Conservation (phyloP, 1,140 invertebrate genomes). For the Delia radicum region DNA sequence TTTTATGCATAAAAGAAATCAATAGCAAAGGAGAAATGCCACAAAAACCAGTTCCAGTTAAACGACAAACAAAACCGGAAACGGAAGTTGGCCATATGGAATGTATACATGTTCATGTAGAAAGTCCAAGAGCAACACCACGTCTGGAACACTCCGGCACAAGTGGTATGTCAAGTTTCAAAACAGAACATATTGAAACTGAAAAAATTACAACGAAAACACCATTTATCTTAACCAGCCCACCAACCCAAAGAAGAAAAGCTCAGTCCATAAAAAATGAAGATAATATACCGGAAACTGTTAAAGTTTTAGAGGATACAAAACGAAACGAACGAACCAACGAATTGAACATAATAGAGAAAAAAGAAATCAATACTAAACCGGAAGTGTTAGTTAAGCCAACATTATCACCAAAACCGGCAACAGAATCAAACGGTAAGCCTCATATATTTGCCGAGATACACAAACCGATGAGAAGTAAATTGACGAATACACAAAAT, state of each 20-base stretch:
- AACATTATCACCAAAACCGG: conserved; percentile 18
- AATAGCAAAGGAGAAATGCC: neutral
- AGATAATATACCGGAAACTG: neutral
- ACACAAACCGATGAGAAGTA: conserved; percentile 22
- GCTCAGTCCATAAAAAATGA: neutral
- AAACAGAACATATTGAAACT: neutral
- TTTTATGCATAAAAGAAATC: neutral
- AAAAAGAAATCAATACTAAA: neutral
- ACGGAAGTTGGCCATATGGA: conserved; percentile 28
- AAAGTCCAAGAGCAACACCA: conserved; percentile 13
- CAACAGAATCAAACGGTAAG: neutral
- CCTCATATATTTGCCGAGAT: conserved; percentile 18
- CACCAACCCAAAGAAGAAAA: conserved; percentile 2
- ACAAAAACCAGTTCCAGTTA: neutral
- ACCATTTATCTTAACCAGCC: conserved; percentile 27
- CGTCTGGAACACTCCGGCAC: neutral
- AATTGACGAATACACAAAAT: neutral
- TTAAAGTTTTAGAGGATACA: neutral
- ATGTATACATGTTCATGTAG: conserved; percentile 27
- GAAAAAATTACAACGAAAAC: conserved; percentile 27
- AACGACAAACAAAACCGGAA: neutral
- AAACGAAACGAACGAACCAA: neutral
- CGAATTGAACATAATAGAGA: conserved; percentile 9
- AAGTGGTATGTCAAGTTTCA: conserved; percentile 11
- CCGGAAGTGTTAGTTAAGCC: conserved; percentile 12